Conservation (phyloP, 2,113 vertebrate species). For the Heptranchias perlo region DNA sequence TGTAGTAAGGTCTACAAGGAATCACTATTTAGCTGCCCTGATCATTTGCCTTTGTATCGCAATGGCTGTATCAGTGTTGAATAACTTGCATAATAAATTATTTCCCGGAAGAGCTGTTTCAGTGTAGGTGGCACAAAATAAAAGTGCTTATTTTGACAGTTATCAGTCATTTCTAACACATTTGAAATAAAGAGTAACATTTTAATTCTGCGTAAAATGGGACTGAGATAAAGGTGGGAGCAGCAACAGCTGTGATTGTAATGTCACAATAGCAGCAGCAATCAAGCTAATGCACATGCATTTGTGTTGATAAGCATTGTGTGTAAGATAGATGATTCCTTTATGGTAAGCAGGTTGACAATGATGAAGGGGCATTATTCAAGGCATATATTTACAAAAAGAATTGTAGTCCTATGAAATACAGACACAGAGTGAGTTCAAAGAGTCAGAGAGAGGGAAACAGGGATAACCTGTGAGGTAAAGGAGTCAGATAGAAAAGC, state of each 20-base stretch:
- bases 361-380: background rate
- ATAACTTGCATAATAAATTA: slow-evolving; percentile 30
- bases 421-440: background rate
- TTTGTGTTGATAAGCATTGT: slow-evolving; percentile 37
- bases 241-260: slow-evolving; percentile 24
- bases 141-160: slow-evolving; percentile 29
- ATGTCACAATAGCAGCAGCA: slow-evolving; percentile 19
- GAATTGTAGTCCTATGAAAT: slow-evolving; percentile 4
- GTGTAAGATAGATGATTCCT: slow-evolving; percentile 12
- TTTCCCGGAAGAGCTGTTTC: background rate
- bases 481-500: background rate
- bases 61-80: background rate
- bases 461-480: background rate
- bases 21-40: background rate
- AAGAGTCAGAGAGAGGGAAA: background rate
- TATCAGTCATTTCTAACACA: background rate
- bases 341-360: slow-evolving; percentile 29
- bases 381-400: slow-evolving; percentile 37
- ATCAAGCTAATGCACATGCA: slow-evolving; percentile 2
- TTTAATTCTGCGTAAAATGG: slow-evolving; percentile 19
- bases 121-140: slow-evolving; percentile 10
- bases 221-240: slow-evolving; percentile 27
- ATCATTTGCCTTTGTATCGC: slow-evolving; percentile 11
- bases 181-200: slow-evolving; percentile 28
- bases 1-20: background rate